phyloP scores from a whole-genome alignment of 2,888 invertebrate species.

The Antheraea assamensis region DNA sequence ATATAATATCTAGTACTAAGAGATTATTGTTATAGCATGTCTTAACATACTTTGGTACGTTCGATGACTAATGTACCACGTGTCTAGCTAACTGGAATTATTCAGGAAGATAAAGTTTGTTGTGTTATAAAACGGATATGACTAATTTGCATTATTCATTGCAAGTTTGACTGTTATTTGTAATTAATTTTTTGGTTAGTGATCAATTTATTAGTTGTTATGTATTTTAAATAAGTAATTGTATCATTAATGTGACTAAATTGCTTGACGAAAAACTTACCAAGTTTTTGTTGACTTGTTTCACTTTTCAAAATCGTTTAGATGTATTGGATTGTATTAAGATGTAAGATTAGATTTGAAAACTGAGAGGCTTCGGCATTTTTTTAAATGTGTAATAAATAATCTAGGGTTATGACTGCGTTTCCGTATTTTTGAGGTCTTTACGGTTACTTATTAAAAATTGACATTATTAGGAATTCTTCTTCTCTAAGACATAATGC shows the following conservation, averaged over 20 bases:
- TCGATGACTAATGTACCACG: not conserved
- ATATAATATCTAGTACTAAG: not conserved
- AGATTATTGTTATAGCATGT: not conserved
- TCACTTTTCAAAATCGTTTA: too few relatives aligned
- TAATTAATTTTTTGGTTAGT: not conserved
- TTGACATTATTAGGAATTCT: not conserved
- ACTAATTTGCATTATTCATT: conserved; percentile 2
- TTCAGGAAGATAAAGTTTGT: not conserved
- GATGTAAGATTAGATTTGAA: too few relatives aligned
- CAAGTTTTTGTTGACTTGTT: too few relatives aligned
- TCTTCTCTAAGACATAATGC: not conserved
- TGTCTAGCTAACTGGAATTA: not conserved
- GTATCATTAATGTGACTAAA: too few relatives aligned
- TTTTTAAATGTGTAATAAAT: not conserved
- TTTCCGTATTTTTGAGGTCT: not conserved
- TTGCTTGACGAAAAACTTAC: too few relatives aligned
- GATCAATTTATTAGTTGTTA: too few relatives aligned
- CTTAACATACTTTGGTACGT: not conserved
- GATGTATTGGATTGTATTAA: too few relatives aligned
- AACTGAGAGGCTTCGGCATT: not conserved
- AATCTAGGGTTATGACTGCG: not conserved
- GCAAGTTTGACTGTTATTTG: not conserved
- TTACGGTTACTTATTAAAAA: not conserved
- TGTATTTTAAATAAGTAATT: too few relatives aligned
- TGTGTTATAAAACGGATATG: not conserved